phyloP scores from a whole-genome alignment of 2,113 vertebrate species.

The Arizona elegans region DNA sequence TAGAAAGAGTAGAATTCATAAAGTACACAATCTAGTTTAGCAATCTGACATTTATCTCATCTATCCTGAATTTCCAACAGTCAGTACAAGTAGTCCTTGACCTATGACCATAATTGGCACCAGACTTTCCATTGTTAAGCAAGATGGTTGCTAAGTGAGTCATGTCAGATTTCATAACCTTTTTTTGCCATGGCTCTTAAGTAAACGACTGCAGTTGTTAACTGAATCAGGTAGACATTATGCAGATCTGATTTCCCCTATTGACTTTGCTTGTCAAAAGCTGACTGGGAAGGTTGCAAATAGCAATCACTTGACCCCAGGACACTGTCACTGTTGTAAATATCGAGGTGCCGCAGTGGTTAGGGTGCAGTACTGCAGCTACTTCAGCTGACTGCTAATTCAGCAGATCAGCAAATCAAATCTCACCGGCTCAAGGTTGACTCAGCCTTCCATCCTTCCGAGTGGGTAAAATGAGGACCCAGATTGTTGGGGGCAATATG shows the following conservation, averaged over 20 bases:
- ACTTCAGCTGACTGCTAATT: too few relatives aligned
- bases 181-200: not conserved
- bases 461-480: too few relatives aligned
- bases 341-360: not conserved
- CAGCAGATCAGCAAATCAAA: too few relatives aligned
- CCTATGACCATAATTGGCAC: not conserved
- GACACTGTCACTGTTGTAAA: not conserved
- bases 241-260: not conserved
- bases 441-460: too few relatives aligned
- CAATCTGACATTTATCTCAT: not conserved
- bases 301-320: not conserved
- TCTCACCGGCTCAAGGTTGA: too few relatives aligned
- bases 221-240: not conserved
- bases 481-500: too few relatives aligned
- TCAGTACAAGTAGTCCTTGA: not conserved
- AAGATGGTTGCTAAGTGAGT: not conserved
- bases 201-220: not conserved
- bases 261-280: not conserved
- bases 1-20: not conserved
- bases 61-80: not conserved
- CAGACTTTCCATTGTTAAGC: not conserved
- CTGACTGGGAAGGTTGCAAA: not conserved
- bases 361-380: too few relatives aligned
- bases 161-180: not conserved
- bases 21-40: not conserved